Evolutionary conservation across 2,888 invertebrate species (phyloP).

Genomic region (Himalopsyche anomala): DNA sequence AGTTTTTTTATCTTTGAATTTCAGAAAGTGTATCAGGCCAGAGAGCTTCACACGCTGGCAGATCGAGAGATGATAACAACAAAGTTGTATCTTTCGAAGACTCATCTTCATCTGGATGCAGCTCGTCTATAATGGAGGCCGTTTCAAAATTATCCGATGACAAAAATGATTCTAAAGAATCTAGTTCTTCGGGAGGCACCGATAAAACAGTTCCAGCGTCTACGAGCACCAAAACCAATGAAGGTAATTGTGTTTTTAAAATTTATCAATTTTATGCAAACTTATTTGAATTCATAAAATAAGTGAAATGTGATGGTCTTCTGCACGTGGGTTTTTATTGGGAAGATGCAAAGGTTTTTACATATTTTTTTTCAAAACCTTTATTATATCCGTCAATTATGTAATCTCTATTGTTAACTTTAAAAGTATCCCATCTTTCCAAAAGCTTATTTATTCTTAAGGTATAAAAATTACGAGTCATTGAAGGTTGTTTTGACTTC

Average conservation of each 20-base stretch:
- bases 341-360: no score
- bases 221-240: conserved; percentile 68
- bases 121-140: conserved; percentile 61
- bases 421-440: no score
- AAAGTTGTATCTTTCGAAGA: conserved; percentile 58
- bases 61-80: conserved; percentile 70
- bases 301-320: no score
- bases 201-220: conserved; percentile 71
- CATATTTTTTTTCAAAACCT: no score
- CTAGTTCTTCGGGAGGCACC: conserved; percentile 65
- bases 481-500: no score
- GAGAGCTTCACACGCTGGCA: conserved; percentile 71
- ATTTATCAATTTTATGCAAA: not conserved
- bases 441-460: no score
- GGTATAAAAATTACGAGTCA: no score
- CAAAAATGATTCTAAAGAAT: conserved; percentile 73
- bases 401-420: no score
- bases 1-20: conserved; percentile 31
- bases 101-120: conserved; percentile 56
- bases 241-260: conserved; percentile 47
- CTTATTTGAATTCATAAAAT: not conserved
- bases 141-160: conserved; percentile 65
- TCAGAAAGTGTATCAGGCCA: conserved; percentile 68
- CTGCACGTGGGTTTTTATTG: no score
- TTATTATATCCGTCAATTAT: no score